Evolutionary conservation across 2,888 invertebrate genomes (phyloP), one percentile per base, ranked within the genome.

Genomic region (Ariolimax columbianus): DNA sequence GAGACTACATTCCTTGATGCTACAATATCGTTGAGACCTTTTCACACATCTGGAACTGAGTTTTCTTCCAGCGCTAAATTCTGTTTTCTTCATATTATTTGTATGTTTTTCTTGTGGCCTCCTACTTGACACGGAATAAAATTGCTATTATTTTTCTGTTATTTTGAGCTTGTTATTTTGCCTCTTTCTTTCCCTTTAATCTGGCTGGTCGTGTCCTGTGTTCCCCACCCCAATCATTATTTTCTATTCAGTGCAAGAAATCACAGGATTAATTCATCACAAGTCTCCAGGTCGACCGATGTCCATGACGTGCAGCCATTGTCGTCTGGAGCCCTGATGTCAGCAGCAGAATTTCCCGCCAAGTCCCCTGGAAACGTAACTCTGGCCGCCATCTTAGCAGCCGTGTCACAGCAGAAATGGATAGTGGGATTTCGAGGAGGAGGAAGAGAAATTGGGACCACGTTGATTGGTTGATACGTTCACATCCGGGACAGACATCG

Each of bases 201-300:
- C 14, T 68, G 30, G 17, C n/a, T 81, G 36, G 36, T 40, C 59
- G 3, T 81, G 26, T 63, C 59, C 68, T 0, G n/a, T 23, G 30
- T 33, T 26, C 79, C 23, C 43, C 43, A 23, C 68, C n/a, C 11
- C 68, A 26, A 43, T 81, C 72, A 72, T 73, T 81, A 81, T 81
- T 81, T 72, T 72, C 81, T 72, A 81, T 81, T 72, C 81, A 81
- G 55, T 55, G 72, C 79, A 66, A 79, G 72, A 66, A 70, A 81
- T 81, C 81, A 81, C 81, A 63, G 59, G 84, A 80, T 80, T 84
- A 83, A 83, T 83, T 83, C 83, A 77, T 83, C 83, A 83, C 78
- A 83, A 83, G 83, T 83, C 83, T 83, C 83, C 83, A 83, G 66
- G 83, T 78, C 83, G 70, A 55, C 77, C 68, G 55, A 51, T 83